Evolutionary conservation across 1,140 invertebrate species (phyloP).

Genomic region (Formica exsecta): DNA sequence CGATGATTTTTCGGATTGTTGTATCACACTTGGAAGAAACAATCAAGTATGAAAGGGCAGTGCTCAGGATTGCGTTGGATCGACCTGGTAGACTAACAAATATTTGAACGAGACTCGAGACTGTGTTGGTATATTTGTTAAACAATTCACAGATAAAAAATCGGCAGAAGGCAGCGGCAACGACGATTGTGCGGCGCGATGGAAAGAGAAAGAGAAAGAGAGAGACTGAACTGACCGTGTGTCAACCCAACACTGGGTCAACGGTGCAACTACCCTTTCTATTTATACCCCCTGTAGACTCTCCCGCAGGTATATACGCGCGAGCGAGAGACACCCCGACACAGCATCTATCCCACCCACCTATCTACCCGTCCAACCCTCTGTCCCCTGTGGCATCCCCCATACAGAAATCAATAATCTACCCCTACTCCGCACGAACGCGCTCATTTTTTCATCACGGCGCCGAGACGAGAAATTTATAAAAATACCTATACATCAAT

Average conservation of each 20-base stretch:
- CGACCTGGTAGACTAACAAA: constrained; percentile 31
- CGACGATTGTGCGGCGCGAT: constrained; percentile 31
- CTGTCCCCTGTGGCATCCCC: constrained; percentile 69
- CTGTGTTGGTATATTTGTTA: not conserved
- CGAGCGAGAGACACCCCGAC: constrained; percentile 79
- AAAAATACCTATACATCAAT: constrained; percentile 33
- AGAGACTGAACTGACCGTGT: constrained; percentile 79
- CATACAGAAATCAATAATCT: constrained; percentile 85
- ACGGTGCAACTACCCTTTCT: constrained; percentile 85
- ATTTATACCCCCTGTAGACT: constrained; percentile 83
- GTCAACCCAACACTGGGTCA: constrained; percentile 85
- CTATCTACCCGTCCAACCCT: constrained; percentile 32
- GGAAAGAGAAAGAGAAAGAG: constrained; percentile 24
- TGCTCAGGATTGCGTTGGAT: constrained; percentile 66
- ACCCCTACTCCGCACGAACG: constrained; percentile 74
- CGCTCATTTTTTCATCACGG: constrained; percentile 65
- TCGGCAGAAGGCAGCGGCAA: constrained; percentile 3
- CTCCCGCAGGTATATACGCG: constrained; percentile 73
- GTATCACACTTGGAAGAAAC: constrained; percentile 33
- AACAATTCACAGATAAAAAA: constrained; percentile 60
- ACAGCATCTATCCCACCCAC: constrained; percentile 72
- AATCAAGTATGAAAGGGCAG: constrained; percentile 70
- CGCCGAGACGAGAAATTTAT: constrained; percentile 66
- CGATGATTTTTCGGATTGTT: constrained; percentile 28
- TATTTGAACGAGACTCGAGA: constrained; percentile 26